These are phyloP conservation scores for Nasonia vitripennis DNA, from an alignment of 1,140 invertebrate species.

Conservation along the genomic window DNA sequence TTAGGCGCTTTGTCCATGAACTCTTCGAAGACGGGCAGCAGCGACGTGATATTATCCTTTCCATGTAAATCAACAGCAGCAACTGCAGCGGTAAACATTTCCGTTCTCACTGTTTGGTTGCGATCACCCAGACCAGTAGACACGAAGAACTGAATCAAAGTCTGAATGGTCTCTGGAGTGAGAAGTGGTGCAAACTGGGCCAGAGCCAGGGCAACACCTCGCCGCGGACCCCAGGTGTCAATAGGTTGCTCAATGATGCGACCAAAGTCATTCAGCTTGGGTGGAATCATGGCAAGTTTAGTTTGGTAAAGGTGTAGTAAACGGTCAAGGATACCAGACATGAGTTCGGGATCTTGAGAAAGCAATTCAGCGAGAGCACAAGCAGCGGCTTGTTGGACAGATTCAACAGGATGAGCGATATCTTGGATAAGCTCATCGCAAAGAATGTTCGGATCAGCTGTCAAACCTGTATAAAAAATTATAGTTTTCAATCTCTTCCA, in stretches of 20 bases:
- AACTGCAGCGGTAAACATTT: slow-evolving; percentile 96
- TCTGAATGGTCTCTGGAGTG: slow-evolving; percentile 80
- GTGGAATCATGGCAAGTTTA: slow-evolving; percentile 87
- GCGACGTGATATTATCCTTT: slow-evolving; percentile 80
- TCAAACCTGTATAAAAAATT: slow-evolving; percentile 69
- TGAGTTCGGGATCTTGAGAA: slow-evolving; percentile 74
- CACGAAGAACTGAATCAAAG: slow-evolving; percentile 90
- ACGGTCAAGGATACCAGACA: slow-evolving; percentile 78
- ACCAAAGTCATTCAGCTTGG: slow-evolving; percentile 93
- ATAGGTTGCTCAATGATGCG: slow-evolving; percentile 88
- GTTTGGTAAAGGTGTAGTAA: slow-evolving; percentile 87
- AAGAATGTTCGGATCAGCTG: slow-evolving; percentile 76
- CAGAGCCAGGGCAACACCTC: slow-evolving; percentile 90
- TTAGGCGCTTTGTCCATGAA: slow-evolving; percentile 94
- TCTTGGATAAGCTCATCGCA: slow-evolving; percentile 83
- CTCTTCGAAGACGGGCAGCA: slow-evolving; percentile 92
- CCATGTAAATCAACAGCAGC: slow-evolving; percentile 94
- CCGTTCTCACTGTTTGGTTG: slow-evolving; percentile 85
- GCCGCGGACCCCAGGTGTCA: slow-evolving; percentile 91
- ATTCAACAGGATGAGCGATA: slow-evolving; percentile 85
- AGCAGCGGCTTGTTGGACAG: slow-evolving; percentile 87
- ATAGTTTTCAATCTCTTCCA: background rate
- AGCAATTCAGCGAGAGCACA: slow-evolving; percentile 84
- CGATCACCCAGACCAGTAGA: slow-evolving; percentile 91
- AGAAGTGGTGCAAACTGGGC: slow-evolving; percentile 84